A percentile compares a stretch with the other conserved stretches of the same genome.
Evolutionary conservation across 2,113 vertebrate species (phyloP).

Genomic region (Nerophis lumbriciformis): DNA sequence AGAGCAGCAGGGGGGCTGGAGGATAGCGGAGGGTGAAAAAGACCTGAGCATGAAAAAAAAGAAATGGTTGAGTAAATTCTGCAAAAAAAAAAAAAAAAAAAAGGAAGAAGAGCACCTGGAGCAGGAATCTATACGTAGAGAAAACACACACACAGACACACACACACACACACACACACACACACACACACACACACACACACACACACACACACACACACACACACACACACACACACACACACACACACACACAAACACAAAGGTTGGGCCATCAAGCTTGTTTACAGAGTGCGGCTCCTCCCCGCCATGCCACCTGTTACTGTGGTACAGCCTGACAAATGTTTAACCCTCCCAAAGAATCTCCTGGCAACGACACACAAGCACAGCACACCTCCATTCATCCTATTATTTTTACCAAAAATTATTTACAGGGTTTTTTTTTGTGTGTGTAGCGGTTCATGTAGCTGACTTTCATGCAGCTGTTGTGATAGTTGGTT

Average conservation of each 20-base stretch:
- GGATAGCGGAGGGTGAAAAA: slow-evolving; percentile 27
- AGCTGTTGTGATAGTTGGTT: neutral
- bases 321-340: slow-evolving; percentile 55
- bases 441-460: neutral
- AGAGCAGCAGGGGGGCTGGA: slow-evolving; percentile 23
- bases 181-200: slow-evolving; percentile 31
- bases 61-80: slow-evolving; percentile 46
- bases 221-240: slow-evolving; percentile 34
- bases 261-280: slow-evolving; percentile 55
- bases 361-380: slow-evolving; percentile 53
- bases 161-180: slow-evolving; percentile 28
- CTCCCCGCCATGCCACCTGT: slow-evolving; percentile 64
- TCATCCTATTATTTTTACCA: slow-evolving; percentile 11
- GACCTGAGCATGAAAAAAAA: slow-evolving; percentile 40
- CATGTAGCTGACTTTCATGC: neutral
- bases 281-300: slow-evolving; percentile 60
- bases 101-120: slow-evolving; percentile 44
- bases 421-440: neutral
- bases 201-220: slow-evolving; percentile 34
- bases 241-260: slow-evolving; percentile 42
- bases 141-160: slow-evolving; percentile 28
- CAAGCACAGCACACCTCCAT: slow-evolving; percentile 29
- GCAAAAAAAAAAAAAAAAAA: slow-evolving; percentile 15
- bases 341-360: slow-evolving; percentile 65
- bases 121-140: slow-evolving; percentile 10